Evolutionary conservation across 2,888 invertebrate genomes (phyloP).

Genomic region (Alitta virens): DNA sequence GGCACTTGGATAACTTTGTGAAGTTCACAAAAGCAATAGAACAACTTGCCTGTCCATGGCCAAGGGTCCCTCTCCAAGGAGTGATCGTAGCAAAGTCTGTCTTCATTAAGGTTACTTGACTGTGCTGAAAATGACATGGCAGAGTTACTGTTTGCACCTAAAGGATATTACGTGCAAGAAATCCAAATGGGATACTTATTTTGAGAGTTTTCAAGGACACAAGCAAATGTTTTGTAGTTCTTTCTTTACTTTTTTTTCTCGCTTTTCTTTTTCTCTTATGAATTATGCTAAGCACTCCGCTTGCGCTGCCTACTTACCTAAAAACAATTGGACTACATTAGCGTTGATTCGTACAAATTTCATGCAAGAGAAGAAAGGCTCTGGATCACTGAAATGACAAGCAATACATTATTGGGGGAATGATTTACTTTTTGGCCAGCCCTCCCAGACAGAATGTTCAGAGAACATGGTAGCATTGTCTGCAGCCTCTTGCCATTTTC

Average conservation of each 20-base stretch:
- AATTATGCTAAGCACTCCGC: too few relatives aligned
- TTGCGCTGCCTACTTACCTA: conserved; percentile 14
- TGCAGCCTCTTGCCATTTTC: too few relatives aligned
- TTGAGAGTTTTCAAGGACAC: too few relatives aligned
- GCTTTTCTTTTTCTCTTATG: too few relatives aligned
- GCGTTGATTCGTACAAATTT: conserved; percentile 17
- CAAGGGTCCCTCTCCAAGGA: conserved; percentile 29
- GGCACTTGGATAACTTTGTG: neutral
- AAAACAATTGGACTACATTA: conserved; percentile 21
- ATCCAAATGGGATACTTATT: too few relatives aligned
- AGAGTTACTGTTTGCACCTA: too few relatives aligned
- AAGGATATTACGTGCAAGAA: too few relatives aligned
- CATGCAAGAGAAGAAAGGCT: conserved; percentile 20
- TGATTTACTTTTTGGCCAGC: too few relatives aligned
- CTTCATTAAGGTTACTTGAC: conserved; percentile 19
- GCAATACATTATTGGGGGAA: neutral
- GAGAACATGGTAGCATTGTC: too few relatives aligned
- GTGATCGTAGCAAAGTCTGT: conserved; percentile 28
- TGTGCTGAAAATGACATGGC: conserved; percentile 5
- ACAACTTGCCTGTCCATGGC: conserved; percentile 32
- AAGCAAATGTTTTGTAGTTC: too few relatives aligned
- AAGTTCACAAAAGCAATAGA: neutral
- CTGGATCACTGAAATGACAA: conserved; percentile 15
- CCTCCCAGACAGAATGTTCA: too few relatives aligned
- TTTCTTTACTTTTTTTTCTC: too few relatives aligned